These are phyloP conservation scores for Hedya salicella DNA, from an alignment of 2,888 invertebrate species.

Conservation along the genomic window DNA sequence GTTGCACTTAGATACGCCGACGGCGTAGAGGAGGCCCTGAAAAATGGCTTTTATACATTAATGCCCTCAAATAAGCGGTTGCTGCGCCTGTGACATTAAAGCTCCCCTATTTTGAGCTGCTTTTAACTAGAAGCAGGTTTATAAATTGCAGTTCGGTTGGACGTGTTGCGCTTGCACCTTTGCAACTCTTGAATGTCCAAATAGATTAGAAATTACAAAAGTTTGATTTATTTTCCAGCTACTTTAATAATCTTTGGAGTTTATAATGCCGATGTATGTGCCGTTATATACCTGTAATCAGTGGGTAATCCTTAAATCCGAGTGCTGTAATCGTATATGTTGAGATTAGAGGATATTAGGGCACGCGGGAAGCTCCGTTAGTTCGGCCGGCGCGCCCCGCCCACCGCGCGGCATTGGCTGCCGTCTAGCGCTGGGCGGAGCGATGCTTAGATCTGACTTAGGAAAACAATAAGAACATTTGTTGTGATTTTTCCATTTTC, in stretches of 20 bases:
- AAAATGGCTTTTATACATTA: conserved; percentile 79
- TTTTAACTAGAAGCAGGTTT: conserved; percentile 36
- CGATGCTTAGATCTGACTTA: conserved; percentile 78
- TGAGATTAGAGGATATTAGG: conserved; percentile 46
- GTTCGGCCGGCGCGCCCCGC: conserved; percentile 68
- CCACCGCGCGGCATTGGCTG: conserved; percentile 75
- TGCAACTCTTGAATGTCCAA: conserved; percentile 3
- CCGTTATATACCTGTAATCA: conserved; percentile 35
- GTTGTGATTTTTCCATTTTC: conserved; percentile 20
- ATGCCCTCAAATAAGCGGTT: conserved; percentile 80
- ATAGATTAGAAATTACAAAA: not conserved
- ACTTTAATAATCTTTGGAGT: not conserved
- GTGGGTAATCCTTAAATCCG: conserved; percentile 40
- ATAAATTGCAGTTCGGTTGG: conserved; percentile 20
- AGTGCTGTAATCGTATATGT: conserved; percentile 37
- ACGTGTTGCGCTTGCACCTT: conserved; percentile 21
- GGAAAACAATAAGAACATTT: conserved; percentile 57
- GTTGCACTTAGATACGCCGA: conserved; percentile 66
- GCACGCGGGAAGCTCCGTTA: conserved; percentile 67
- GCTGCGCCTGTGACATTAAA: conserved; percentile 71
- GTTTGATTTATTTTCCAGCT: not conserved
- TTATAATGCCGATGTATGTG: not conserved
- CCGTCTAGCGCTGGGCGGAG: conserved; percentile 75
- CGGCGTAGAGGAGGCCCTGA: conserved; percentile 71
- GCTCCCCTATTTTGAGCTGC: conserved; percentile 46